Base-by-base conservation (phyloP, 2,888 invertebrate genomes). In the Andrena hattorfiana region DNA sequence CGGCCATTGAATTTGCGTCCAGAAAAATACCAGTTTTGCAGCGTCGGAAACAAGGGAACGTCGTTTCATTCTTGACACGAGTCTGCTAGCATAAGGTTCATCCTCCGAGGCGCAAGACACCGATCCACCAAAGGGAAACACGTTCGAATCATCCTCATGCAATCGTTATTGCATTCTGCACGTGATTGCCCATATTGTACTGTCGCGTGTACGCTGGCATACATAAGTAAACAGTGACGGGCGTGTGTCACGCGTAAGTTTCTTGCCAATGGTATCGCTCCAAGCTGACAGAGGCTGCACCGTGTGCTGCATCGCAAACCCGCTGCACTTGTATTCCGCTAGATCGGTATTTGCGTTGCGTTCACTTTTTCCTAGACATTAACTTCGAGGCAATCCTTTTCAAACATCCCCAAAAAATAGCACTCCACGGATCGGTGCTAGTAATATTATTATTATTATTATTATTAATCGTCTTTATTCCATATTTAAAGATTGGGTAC, bases 181-280 rank as follows among this genome's bases (percentile, higher is more conserved):
- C 71, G 69, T 74, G 72, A 79, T 79, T 63, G 78, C 35, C 63
- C 64, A 68, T 79, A 77, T 77, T 51, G 73, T 74, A 77, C 77
- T 59, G 63, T n/a, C 54, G 23, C 42, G 30, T 62, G 68, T 26
- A 35, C 23, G 28, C 28, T 49, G 49, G 81, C 77, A 81, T 85
- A 77, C 81, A 79, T 87, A 87, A 85, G 62, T 69, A 75, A 85
- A 75, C 42, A 71, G 71, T 0, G 42, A 76, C 49, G 73, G 59
- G 51, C 51, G 66, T 73, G 75, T 59, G 54, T 63, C 49, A 51
- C 23, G 60, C 74, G 68, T 72, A 76, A 80, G 62, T 81, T 60
- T 64, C 51, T 59, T 10, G 42, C 59, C 51, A 72, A 30, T 59
- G 48, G 81, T 74, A 69, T 72, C 72, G 68, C 64, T 72, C 59